Base-by-base conservation (phyloP, 2,797 vertebrate species). In the Lates japonicus region DNA sequence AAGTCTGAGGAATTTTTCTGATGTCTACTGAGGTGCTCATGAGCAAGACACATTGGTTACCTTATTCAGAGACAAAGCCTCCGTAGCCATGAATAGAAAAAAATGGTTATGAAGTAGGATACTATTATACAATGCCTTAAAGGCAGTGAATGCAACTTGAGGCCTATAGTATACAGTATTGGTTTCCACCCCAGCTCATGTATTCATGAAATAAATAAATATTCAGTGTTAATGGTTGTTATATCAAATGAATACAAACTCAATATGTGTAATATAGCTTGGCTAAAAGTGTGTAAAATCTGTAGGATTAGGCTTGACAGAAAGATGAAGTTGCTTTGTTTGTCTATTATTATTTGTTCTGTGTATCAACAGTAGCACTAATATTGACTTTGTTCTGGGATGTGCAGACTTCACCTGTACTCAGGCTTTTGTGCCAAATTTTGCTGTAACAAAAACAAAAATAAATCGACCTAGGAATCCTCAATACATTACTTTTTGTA, bases 281-380 rank as follows among this genome's bases (percentile, higher is more conserved):
- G 44, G 33, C 29, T 60, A n/a, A 41, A 57, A 12, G 55, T 49
- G 19, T 41, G 25, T 68, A 3, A 33, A 63, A 22, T 25, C 35
- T 37, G 54, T 20, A 13, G 14, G 25, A 42, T 58, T 33, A 14
- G 7, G 10, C 8, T 5, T 52, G 35, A 58, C 19, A 55, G 67
- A 63, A 39, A 39, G 31, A 58, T 33, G 19, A 57, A 59, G 19
- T 64, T 16, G 33, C 52, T 49, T 13, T 55, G 58, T 70, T 22
- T 17, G 51, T 49, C 19, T 29, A 7, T 46, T 46, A 12, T 46
- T 67, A 5, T 61, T 41, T 58, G 7, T 58, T 62, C n/a, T 16
- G 35, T n/a, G 20, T 46, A 13, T 37, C 42, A 39, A 5, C 39
- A 55, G n/a, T 16, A 31, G 22, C 61, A 25, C 35, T 35, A 29